Evolutionary conservation across 2,797 vertebrate genomes (phyloP), one percentile per base, ranked within the genome.

Genomic region (Okamejei kenojei): DNA sequence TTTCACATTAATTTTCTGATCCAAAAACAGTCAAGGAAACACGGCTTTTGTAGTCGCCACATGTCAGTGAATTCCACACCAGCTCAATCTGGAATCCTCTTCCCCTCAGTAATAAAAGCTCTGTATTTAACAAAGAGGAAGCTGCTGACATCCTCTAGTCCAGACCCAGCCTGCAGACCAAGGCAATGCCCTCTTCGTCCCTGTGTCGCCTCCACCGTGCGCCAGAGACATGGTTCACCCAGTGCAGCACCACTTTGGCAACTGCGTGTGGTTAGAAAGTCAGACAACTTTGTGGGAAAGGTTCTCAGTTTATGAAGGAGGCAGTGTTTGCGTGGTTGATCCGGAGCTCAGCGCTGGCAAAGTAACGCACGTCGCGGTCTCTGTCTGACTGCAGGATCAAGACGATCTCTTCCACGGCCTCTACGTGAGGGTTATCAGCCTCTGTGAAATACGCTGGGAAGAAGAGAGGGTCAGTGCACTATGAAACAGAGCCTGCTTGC

Each of bases 291-390:
- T 65, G 93, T 80, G 19, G 61, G 54, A 93, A 93, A 88, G n/a
- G 65, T 79, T 79, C 15, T 79, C 76, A 82, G 94, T 96, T 97
- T 88, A 97, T 97, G 93, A 97, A 93, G 71, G 96, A 95, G 86
- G 96, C 95, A 0, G 97, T 97, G 94, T 97, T 96, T 94, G 96
- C 95, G 93, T 97, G 81, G 94, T 94, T 94, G 94, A 95, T 96
- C 95, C 96, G 97, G 93, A 97, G 96, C 94, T 98, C 97, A 93
- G 97, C 94, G 93, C 96, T 97, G 94, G 98, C 97, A 32, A 98
- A 98, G 95, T 98, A 98, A 54, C 97, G 97, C 93, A 98, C 97
- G 11, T 98, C 98, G 93, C 97, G 96, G 96, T 99, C 97, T 94
- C 95, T 96, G 95, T 99, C 98, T 0, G 97, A 97, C 73, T 98